A percentile compares a stretch with the other conserved stretches of the same genome.
Evolutionary conservation across 2,113 vertebrate species (phyloP).

Genomic region (Elachura formosa): DNA sequence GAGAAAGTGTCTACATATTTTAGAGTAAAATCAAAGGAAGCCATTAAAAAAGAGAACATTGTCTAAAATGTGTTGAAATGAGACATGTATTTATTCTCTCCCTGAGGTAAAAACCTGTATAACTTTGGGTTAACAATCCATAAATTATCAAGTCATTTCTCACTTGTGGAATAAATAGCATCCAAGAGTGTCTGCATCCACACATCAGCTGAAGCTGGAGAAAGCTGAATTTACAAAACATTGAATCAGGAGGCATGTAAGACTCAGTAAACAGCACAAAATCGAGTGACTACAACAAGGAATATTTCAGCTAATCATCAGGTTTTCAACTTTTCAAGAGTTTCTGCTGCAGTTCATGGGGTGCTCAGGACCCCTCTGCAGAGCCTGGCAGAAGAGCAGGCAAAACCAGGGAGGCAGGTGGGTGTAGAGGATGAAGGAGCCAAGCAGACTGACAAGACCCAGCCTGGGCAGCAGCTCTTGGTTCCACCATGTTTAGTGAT

Average conservation of each 20-base stretch:
- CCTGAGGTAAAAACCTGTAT: constrained; percentile 66
- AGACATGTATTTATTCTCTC: constrained; percentile 61
- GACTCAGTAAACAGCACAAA: constrained; percentile 61
- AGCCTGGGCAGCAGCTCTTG: not conserved
- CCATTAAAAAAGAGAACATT: constrained; percentile 60
- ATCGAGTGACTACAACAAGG: constrained; percentile 18
- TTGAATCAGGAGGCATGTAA: constrained; percentile 65
- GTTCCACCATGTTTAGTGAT: fast-evolving
- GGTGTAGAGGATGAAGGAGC: not conserved
- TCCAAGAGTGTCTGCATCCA: constrained; percentile 32
- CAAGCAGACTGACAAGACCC: not conserved
- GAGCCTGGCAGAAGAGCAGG: not conserved
- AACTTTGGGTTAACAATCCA: constrained; percentile 73
- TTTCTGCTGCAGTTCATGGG: not conserved
- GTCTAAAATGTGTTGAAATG: constrained; percentile 54
- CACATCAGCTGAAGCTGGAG: constrained; percentile 71
- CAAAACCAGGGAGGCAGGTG: not conserved
- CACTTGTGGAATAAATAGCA: constrained; percentile 72
- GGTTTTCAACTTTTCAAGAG: constrained; percentile 44
- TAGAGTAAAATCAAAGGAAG: constrained; percentile 42
- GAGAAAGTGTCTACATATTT: constrained; percentile 21
- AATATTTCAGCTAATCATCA: constrained; percentile 47
- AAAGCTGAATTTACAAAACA: constrained; percentile 76
- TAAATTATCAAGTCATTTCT: constrained; percentile 77
- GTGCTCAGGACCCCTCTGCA: not conserved